Conservation (phyloP, 2,113 vertebrate genomes). For the Chroicocephalus ridibundus region DNA sequence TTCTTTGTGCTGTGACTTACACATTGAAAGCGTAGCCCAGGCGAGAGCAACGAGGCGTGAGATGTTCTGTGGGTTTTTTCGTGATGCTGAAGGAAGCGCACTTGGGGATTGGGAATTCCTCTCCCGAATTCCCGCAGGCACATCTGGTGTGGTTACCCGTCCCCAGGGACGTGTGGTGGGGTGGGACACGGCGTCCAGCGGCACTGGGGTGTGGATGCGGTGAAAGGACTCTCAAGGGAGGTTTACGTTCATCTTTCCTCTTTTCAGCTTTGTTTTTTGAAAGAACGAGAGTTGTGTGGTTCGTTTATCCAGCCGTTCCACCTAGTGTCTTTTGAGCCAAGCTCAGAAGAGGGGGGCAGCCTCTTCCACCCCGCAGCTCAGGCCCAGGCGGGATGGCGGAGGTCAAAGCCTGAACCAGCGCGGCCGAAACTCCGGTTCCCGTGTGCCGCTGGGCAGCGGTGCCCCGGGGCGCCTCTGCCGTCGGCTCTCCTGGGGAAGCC, state of each 20-base stretch:
- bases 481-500: not conserved
- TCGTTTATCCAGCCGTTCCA: not conserved
- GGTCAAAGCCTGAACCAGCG: rapidly evolving
- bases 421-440: rapidly evolving
- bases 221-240: not conserved
- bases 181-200: rapidly evolving
- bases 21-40: rapidly evolving
- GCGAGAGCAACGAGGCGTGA: not conserved
- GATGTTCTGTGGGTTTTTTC: not conserved
- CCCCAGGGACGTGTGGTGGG: not conserved
- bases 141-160: not conserved
- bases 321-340: rapidly evolving
- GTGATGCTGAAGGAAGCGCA: not conserved
- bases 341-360: not conserved
- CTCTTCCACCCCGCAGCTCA: not conserved
- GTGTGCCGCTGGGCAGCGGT: rapidly evolving
- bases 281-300: not conserved
- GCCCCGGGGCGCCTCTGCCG: not conserved
- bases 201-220: rapidly evolving
- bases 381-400: rapidly evolving
- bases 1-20: not conserved
- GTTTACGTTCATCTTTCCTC: not conserved
- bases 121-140: not conserved
- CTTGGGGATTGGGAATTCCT: not conserved
- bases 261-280: not conserved